phyloP scores from a whole-genome alignment of 1,140 invertebrate species.

The Lepidurus couesii region DNA sequence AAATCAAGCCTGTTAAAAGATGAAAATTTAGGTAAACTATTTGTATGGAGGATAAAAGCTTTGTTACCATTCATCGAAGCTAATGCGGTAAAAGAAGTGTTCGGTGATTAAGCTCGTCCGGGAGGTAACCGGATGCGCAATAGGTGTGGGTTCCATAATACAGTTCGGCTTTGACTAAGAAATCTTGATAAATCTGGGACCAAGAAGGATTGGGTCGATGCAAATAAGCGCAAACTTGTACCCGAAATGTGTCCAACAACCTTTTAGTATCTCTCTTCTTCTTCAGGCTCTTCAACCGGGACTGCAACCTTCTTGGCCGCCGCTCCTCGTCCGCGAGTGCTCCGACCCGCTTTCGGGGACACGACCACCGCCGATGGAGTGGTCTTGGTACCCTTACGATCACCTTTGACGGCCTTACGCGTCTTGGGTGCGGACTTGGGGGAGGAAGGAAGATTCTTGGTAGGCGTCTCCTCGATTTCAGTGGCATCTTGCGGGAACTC shows the following conservation, averaged over 20 bases:
- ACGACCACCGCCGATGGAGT: neutral
- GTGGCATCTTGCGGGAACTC: neutral
- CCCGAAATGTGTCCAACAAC: conserved; percentile 69
- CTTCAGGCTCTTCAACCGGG: neutral
- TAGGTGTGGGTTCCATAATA: conserved; percentile 76
- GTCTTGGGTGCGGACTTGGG: neutral
- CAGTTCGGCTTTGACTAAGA: conserved; percentile 64
- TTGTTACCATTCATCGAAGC: conserved; percentile 74
- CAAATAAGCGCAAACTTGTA: conserved; percentile 75
- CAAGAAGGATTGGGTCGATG: conserved; percentile 71
- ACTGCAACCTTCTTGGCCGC: neutral
- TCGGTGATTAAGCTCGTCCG: conserved; percentile 57
- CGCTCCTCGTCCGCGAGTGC: neutral
- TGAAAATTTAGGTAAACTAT: too few species aligned
- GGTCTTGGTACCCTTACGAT: neutral
- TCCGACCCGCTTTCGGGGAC: neutral
- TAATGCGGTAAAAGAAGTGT: conserved; percentile 68
- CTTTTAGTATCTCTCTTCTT: conserved; percentile 45
- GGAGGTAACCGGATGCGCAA: conserved; percentile 62
- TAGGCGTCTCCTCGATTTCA: neutral
- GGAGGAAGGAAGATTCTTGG: neutral
- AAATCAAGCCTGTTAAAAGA: neutral
- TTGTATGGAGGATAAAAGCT: conserved; percentile 33
- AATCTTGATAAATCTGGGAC: conserved; percentile 44
- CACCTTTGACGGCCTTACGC: neutral